Conservation (phyloP, 2,113 vertebrate genomes). For the Oreocharis arfaki region DNA sequence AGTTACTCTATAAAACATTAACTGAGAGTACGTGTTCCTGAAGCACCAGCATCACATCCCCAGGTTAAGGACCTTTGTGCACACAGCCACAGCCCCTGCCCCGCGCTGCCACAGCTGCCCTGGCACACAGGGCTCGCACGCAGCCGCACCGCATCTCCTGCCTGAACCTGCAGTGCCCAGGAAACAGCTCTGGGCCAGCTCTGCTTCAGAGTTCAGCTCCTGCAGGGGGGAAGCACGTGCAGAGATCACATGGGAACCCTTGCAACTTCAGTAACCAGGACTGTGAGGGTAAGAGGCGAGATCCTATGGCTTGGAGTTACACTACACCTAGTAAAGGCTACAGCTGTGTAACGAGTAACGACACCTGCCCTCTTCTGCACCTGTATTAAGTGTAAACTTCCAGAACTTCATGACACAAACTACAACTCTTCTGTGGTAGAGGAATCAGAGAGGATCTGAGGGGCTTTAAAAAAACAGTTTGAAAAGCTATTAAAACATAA, state of each 20-base stretch:
- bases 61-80: conserved; percentile 10
- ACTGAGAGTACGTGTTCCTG: conserved; percentile 29
- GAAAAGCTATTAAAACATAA: conserved; percentile 29
- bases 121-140: background rate
- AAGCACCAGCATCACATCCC: conserved; percentile 61
- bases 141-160: background rate
- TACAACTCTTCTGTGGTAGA: background rate
- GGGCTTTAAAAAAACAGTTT: background rate
- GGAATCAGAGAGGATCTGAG: background rate
- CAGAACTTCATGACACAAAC: conserved; percentile 38
- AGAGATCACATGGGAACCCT: background rate
- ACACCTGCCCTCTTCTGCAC: conserved; percentile 3
- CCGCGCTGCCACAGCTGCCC: background rate
- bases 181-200: background rate
- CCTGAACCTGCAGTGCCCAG: background rate
- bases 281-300: conserved; percentile 15
- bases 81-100: background rate
- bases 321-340: conserved; percentile 17
- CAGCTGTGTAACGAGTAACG: conserved; percentile 6
- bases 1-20: conserved; percentile 37
- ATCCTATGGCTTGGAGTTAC: conserved; percentile 45
- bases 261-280: background rate
- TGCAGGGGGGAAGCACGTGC: background rate
- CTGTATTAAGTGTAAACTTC: conserved; percentile 56
- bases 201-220: background rate